phyloP scores from a whole-genome alignment of 2,888 invertebrate species.

The Lottia scabra region DNA sequence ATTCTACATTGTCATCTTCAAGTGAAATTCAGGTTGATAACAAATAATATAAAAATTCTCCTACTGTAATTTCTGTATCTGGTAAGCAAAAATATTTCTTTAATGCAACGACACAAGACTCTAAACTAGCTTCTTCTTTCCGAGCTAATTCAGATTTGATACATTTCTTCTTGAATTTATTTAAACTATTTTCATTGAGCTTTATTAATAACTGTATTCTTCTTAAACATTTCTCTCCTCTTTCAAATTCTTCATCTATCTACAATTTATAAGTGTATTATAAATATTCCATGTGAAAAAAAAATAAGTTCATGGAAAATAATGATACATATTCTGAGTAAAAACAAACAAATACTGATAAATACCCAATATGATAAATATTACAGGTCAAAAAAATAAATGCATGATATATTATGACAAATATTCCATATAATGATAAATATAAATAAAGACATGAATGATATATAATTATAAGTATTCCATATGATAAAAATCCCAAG shows the following conservation, averaged over 20 bases:
- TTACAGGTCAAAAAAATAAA: no score
- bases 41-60: no score
- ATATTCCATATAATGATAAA: no score
- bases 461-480: no score
- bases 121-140: slow-evolving; percentile 46
- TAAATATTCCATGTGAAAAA: no score
- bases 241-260: slow-evolving; percentile 15
- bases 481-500: no score
- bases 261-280: not conserved
- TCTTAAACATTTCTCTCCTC: slow-evolving; percentile 30
- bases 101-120: slow-evolving; percentile 49
- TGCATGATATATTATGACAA: no score
- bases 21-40: not conserved
- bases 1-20: not conserved
- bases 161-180: slow-evolving; percentile 42
- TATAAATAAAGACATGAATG: no score
- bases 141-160: slow-evolving; percentile 32
- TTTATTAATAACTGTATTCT: slow-evolving; percentile 39
- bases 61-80: slow-evolving; percentile 44
- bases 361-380: no score
- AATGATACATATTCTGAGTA: no score
- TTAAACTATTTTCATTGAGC: slow-evolving; percentile 40
- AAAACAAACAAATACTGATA: no score
- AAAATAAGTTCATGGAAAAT: no score
- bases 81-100: slow-evolving; percentile 35